Evolutionary conservation across 2,797 vertebrate genomes (phyloP).

Genomic region (Leptoclinus maculatus): DNA sequence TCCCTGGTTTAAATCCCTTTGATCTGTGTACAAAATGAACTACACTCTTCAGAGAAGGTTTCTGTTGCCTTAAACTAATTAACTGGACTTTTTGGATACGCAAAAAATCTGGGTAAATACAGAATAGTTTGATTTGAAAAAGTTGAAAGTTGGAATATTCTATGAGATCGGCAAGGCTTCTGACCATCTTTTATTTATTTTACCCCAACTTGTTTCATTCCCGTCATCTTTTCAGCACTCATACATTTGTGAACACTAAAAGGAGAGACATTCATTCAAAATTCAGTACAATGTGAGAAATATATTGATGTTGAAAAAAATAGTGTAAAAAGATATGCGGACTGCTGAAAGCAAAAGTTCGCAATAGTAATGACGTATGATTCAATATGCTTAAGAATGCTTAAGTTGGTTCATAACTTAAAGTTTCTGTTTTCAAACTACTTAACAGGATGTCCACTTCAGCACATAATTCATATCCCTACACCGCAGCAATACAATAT

Average conservation of each 20-base stretch:
- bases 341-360: conserved; percentile 17
- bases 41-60: conserved; percentile 22
- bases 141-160: conserved; percentile 46
- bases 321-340: background rate
- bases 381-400: background rate
- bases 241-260: conserved; percentile 23
- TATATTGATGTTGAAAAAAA: conserved; percentile 6
- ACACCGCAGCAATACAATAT: background rate
- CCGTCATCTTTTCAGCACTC: conserved; percentile 35
- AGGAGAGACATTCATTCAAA: conserved; percentile 34
- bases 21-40: conserved; percentile 27
- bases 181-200: conserved; percentile 58
- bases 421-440: conserved; percentile 14
- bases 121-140: conserved; percentile 20
- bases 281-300: conserved; percentile 34
- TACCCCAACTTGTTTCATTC: conserved; percentile 18
- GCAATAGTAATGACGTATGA: background rate
- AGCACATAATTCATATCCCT: background rate
- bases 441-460: background rate
- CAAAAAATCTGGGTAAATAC: conserved; percentile 27
- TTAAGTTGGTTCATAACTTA: background rate
- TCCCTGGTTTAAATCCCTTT: conserved; percentile 19
- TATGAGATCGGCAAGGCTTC: conserved; percentile 23
- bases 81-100: conserved; percentile 14
- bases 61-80: conserved; percentile 15